These are phyloP conservation scores for Sula dactylatra DNA, from an alignment of 2,113 vertebrate species.

Conservation along the genomic window DNA sequence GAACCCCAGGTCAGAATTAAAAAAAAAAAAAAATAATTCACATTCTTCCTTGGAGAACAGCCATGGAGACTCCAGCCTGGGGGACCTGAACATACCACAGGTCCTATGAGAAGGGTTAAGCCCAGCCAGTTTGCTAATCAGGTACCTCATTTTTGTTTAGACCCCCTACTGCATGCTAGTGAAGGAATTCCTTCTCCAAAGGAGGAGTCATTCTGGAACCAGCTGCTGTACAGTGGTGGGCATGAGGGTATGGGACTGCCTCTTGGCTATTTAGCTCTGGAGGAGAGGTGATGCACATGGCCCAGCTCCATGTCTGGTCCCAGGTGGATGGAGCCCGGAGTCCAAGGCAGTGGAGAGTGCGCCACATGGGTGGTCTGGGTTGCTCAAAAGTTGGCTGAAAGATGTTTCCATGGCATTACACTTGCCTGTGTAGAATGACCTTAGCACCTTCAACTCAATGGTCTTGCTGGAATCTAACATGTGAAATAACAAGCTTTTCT, in stretches of 20 bases:
- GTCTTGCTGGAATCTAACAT: not conserved
- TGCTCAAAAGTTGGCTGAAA: not conserved
- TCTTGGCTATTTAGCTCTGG: not conserved
- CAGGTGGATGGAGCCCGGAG: not conserved
- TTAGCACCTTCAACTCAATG: not conserved
- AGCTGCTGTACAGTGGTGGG: not conserved
- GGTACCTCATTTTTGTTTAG: not conserved
- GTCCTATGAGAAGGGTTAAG: not conserved
- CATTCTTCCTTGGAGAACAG: not conserved
- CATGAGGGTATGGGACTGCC: not conserved
- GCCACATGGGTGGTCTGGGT: not conserved
- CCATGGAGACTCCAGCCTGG: not conserved
- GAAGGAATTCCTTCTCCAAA: not conserved
- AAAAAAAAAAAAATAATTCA: not conserved
- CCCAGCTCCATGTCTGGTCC: not conserved
- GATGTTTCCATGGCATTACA: not conserved
- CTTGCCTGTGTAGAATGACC: not conserved
- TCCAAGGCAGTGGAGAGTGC: not conserved
- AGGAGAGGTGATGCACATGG: not conserved
- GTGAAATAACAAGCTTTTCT: not conserved
- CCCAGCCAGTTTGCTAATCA: not conserved
- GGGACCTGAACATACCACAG: not conserved
- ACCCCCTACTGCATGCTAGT: not conserved
- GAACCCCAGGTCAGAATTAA: not conserved
- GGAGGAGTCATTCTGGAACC: not conserved